Percentiles rank a stretch among this genome's conserved stretches.
phyloP scores from a whole-genome alignment of 2,797 vertebrate genomes.

The Urophycis tenuis region DNA sequence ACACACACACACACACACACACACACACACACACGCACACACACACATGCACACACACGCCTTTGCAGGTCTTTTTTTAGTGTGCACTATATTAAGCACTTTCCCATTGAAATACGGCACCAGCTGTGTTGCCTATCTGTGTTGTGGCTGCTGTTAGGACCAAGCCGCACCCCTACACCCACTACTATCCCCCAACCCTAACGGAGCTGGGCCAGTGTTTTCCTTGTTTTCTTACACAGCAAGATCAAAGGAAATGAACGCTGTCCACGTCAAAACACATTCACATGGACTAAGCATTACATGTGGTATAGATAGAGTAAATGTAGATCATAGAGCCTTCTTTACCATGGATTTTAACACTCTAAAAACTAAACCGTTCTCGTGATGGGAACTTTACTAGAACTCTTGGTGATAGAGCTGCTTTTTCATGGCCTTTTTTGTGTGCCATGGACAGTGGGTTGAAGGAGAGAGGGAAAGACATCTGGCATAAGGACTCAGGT shows the following conservation, averaged over 20 bases:
- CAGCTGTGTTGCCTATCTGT: slow-evolving; percentile 74
- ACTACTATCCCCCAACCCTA: slow-evolving; percentile 24
- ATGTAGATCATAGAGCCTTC: not conserved
- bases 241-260: slow-evolving; percentile 55
- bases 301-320: not conserved
- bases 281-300: not conserved
- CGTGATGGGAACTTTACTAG: not conserved
- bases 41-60: slow-evolving; percentile 41
- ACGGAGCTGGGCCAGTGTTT: not conserved
- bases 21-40: slow-evolving; percentile 48
- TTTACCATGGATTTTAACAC: not conserved
- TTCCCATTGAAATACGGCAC: slow-evolving; percentile 83
- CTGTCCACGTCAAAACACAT: slow-evolving; percentile 36
- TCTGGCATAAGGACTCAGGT: not conserved
- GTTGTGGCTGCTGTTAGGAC: slow-evolving; percentile 64
- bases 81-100: slow-evolving; percentile 75
- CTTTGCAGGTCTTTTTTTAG: slow-evolving; percentile 75
- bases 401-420: not conserved
- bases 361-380: not conserved
- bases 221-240: slow-evolving; percentile 54
- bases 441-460: not conserved
- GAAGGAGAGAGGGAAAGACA: not conserved
- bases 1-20: no score
- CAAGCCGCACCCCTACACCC: slow-evolving; percentile 39
- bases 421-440: not conserved